phyloP scores from a whole-genome alignment of 2,113 vertebrate species.

The Hippocampus mohnikei region DNA sequence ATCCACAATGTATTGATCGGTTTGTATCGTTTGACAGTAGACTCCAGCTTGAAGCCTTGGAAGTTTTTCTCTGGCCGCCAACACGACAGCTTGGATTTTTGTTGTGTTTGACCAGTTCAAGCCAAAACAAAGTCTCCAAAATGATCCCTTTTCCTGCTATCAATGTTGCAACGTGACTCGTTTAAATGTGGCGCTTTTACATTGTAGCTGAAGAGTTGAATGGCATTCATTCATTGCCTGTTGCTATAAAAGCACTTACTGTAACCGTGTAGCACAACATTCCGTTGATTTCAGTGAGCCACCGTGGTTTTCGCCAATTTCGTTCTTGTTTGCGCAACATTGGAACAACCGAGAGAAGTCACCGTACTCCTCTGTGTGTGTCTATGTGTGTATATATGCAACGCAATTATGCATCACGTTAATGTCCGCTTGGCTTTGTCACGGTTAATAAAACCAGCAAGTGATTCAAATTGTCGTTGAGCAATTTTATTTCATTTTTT shows the following conservation, averaged over 20 bases:
- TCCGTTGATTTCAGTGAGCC: neutral
- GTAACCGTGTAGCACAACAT: neutral
- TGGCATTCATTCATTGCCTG: neutral
- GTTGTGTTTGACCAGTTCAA: neutral
- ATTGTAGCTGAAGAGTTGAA: neutral
- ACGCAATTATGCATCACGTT: neutral
- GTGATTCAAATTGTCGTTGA: slow-evolving; percentile 9
- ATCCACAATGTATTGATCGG: too few relatives aligned
- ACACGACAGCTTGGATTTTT: neutral
- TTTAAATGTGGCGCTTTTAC: neutral
- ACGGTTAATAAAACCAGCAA: slow-evolving; percentile 15
- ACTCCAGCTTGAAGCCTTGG: too few relatives aligned
- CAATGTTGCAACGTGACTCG: neutral
- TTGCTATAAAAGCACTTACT: neutral
- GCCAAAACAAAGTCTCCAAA: neutral
- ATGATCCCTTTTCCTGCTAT: neutral
- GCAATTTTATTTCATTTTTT: neutral
- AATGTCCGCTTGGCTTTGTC: neutral
- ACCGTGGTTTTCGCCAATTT: neutral
- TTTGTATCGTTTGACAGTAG: too few relatives aligned
- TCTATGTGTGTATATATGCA: neutral
- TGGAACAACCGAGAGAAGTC: neutral
- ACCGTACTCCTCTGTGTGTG: neutral
- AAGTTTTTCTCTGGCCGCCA: too few relatives aligned
- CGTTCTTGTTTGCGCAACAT: slow-evolving; percentile 8